Evolutionary conservation across 2,888 invertebrate genomes (phyloP), one percentile per base, ranked within the genome.

Genomic region (Parnassius glacialis): DNA sequence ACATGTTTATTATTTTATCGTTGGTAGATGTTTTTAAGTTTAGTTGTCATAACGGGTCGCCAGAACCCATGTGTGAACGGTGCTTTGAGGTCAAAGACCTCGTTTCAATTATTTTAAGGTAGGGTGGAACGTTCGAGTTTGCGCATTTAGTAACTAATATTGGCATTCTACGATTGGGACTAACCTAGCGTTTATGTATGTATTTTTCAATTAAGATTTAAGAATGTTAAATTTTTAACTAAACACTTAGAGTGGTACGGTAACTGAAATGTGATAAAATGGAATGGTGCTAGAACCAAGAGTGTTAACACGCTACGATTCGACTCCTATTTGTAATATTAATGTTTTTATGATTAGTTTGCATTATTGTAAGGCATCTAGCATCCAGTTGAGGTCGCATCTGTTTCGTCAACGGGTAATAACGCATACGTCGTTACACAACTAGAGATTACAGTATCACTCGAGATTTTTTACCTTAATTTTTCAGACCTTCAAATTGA

Each of bases 141-240:
- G 86, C 87, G 88, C 90, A 85, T 90, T 87, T 89, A 87, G 88
- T 90, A 84, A 88, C 90, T 88, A 87, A 90, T 90, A 91, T 91
- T 90, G 91, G 92, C 92, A 92, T 92, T 90, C 88, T 90, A 90
- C 90, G 90, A 91, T 92, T 91, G 92, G 92, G 92, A 92, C 92
- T 92, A 92, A 92, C 92, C 90, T 92, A 92, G 91, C 88, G 87
- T 89, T 87, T 90, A 90, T 87, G 85, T 87, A 89, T 87, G 86
- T 87, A 87, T 85, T 90, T 86, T 90, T 90, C 85, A 89, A 90
- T 90, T 91, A 91, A 88, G 80, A 78, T 85, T 85, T 92, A 92
- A 91, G 90, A 89, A 90, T 92, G 92, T 92, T 92, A 91, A 88
- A 92, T 86, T 90, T 90, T 91, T 92, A 92, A 89, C 91, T 89